These are phyloP conservation scores for Sepiola atlantica DNA, from an alignment of 2,888 invertebrate species.

Conservation along the genomic window DNA sequence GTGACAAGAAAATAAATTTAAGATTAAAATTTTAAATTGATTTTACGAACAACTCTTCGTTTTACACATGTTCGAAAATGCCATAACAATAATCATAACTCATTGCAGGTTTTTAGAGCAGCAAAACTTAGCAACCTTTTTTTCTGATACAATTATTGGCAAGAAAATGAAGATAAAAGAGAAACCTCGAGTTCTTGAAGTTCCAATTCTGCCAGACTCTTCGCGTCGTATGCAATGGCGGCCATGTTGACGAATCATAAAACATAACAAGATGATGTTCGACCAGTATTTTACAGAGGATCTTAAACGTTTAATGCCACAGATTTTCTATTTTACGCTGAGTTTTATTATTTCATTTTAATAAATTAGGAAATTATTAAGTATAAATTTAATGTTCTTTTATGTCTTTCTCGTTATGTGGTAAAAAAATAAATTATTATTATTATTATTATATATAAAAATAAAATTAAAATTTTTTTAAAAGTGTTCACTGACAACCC, in stretches of 20 bases:
- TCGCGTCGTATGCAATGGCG: constrained; percentile 32
- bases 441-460: too few relatives aligned
- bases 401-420: neutral
- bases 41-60: neutral
- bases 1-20: too few relatives aligned
- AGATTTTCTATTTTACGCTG: too few relatives aligned
- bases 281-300: constrained; percentile 16
- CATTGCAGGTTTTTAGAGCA: neutral
- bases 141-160: neutral
- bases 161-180: neutral
- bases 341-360: too few relatives aligned
- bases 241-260: neutral
- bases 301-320: neutral
- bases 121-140: neutral
- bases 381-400: neutral
- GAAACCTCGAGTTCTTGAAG: constrained; percentile 60
- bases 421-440: too few relatives aligned
- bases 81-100: neutral
- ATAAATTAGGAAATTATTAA: neutral
- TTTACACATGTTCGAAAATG: neutral
- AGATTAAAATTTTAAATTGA: neutral
- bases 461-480: too few relatives aligned
- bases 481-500: too few relatives aligned
- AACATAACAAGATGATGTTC: neutral
- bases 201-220: constrained; percentile 57